Base-by-base conservation (phyloP, 2,113 vertebrate species). In the Pollachius pollachius region DNA sequence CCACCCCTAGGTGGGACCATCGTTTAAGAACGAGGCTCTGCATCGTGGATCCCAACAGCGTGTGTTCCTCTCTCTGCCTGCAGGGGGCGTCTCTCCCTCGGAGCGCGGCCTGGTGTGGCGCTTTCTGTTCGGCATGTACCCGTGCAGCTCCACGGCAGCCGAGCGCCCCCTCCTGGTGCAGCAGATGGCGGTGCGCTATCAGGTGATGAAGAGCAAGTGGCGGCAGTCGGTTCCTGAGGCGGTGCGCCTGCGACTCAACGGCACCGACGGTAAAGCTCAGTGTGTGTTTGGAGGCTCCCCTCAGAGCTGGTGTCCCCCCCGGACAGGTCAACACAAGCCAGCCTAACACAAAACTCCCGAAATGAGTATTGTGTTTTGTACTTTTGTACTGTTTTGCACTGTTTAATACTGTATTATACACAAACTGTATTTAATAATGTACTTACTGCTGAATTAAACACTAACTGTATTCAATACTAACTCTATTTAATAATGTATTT, bases 81-180 rank as follows among this genome's bases (percentile, higher is more conserved):
- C 52, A 93, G 92, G 90, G 58, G 92, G 92, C 0, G 78, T 91
- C 54, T 81, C 69, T 16, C 90, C 89, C 0, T 77, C 83, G 1
- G 91, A 92, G 73, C 88, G 92, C 1, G 87, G 85, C 56, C 84
- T 83, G 25, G 91, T 80, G 0, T 94, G 93, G 93, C 86, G 89
- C 1, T 94, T 93, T 73, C 81, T 94, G 68, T 94, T 93, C 19
- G 90, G 92, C 23, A 91, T 93, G 91, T 93, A 90, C 75, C 88
- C 92, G 0, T 93, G 92, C 81, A 81, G 89, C 71, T 93, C 93
- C 3, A 93, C 92, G 0, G 69, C 90, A 54, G 84, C 88, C 5
- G 91, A 94, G 87, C 92, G 92, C 67, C 82, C 88, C 17, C 74
- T 92, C 17, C 84, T 93, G 80, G 85, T 85, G 76, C 87, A 93